These are phyloP conservation scores for Camponotus fellah DNA, from an alignment of 2,888 invertebrate species.

Conservation along the genomic window DNA sequence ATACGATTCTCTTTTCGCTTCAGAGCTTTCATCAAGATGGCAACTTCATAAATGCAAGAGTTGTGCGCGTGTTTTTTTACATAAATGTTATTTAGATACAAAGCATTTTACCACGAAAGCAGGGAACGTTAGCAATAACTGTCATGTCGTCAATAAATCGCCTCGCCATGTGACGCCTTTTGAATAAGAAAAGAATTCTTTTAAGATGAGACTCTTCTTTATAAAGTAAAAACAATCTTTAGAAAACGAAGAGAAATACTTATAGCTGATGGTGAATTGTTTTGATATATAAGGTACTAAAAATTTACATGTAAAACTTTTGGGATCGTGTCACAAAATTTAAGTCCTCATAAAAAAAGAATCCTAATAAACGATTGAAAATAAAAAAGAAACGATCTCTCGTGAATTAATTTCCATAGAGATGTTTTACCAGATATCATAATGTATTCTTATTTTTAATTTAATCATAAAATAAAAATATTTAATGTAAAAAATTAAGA, in stretches of 20 bases:
- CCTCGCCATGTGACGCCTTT: background rate
- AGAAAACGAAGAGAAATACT: background rate
- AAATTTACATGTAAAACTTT: background rate
- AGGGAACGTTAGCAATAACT: constrained; percentile 33
- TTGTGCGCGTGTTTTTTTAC: constrained; percentile 7
- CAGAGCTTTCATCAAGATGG: background rate
- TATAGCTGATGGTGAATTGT: background rate
- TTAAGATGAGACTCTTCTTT: background rate
- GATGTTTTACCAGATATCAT: background rate
- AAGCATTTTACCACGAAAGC: background rate
- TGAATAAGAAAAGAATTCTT: constrained; percentile 11
- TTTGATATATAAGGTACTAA: background rate
- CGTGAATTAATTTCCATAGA: background rate
- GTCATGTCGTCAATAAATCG: constrained; percentile 29
- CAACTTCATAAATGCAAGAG: background rate
- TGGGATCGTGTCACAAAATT: background rate
- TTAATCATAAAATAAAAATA: background rate
- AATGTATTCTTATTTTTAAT: background rate
- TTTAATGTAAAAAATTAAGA: background rate
- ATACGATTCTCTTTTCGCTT: background rate
- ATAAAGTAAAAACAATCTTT: background rate
- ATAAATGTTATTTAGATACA: constrained; percentile 35
- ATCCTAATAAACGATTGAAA: background rate
- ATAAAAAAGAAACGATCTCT: background rate
- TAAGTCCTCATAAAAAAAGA: background rate